Base-by-base conservation (phyloP, 2,113 vertebrate genomes). In the Elachura formosa region DNA sequence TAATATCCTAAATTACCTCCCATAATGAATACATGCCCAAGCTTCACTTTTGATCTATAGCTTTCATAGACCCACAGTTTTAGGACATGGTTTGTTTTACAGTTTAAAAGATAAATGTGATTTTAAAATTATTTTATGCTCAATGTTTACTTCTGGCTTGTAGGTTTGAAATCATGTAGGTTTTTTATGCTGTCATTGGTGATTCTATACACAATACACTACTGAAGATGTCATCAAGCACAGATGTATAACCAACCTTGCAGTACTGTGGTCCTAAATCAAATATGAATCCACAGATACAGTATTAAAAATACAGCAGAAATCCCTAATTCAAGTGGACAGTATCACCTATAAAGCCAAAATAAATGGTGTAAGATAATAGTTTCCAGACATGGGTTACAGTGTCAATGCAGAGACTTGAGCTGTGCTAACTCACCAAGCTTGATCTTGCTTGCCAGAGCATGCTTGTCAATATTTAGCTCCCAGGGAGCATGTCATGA, bases 391-490 rank as follows among this genome's bases (percentile, higher is more conserved):
- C 58, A 92, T 96, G 77, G 97, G 97, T 97, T 98, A 95, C 63
- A 89, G 85, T 97, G 97, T 97, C 97, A 98, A 52, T 58, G 68
- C 78, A 93, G 79, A 95, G 94, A 96, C 94, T 94, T 89, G 97
- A 97, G 97, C 96, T 95, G 88, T 94, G 91, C 93, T 98, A 98
- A 98, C 97, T 97, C 96, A 96, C 92, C 97, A 97, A 98, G 98
- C 97, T 97, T 98, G 96, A 98, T 98, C 97, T 97, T 94, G 97
- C 97, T 98, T 97, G 97, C 97, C 94, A 92, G 96, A 96, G 96
- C 98, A 97, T 97, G 97, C 96, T 97, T 97, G 98, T 98, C 98
- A 98, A 98, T 98, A 98, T 97, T 97, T 90, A 97, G 96, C 59
- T 97, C 96, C 96, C 90, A 91, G 89, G 75, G 96, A 97, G 94